These are phyloP conservation scores for Thaumetopoea pityocampa DNA, from an alignment of 1,140 invertebrate genomes.

Conservation along the genomic window DNA sequence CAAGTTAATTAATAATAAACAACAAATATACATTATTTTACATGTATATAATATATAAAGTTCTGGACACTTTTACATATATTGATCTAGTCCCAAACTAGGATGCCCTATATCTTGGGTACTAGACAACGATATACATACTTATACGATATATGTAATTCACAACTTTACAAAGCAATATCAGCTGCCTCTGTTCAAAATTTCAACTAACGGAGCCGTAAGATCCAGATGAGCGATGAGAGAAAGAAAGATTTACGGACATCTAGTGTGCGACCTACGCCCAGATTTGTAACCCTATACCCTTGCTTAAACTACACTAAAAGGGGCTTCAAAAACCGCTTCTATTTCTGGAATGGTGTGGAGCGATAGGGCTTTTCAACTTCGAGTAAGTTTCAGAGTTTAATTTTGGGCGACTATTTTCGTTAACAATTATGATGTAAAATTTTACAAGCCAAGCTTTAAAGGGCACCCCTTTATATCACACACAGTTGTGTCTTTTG, in stretches of 20 bases:
- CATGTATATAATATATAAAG: too few species aligned
- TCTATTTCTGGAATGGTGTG: slow-evolving; percentile 37
- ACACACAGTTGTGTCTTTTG: slow-evolving; percentile 1
- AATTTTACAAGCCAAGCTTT: too few species aligned
- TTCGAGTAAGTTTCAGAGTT: slow-evolving; percentile 23
- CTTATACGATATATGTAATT: too few species aligned
- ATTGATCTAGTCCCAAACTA: too few species aligned
- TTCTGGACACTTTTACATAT: too few species aligned
- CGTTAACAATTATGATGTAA: slow-evolving; percentile 4
- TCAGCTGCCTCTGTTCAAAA: slow-evolving; percentile 11
- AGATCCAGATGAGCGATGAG: slow-evolving; percentile 25
- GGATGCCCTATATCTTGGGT: too few species aligned
- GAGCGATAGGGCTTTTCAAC: slow-evolving; percentile 14
- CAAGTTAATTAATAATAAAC: too few species aligned
- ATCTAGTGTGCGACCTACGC: slow-evolving; percentile 30
- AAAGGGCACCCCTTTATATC: slow-evolving; percentile 1
- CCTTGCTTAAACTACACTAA: slow-evolving; percentile 31
- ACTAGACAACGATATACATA: too few species aligned
- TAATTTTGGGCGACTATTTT: slow-evolving; percentile 18
- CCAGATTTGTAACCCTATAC: slow-evolving; percentile 46
- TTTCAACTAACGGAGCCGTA: slow-evolving; percentile 17
- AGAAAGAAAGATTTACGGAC: slow-evolving; percentile 35
- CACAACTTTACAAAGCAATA: slow-evolving; percentile 8
- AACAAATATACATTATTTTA: too few species aligned
- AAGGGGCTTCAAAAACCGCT: slow-evolving; percentile 35